Conservation (phyloP, 2,797 vertebrate genomes). For the Sarcophilus harrisii region DNA sequence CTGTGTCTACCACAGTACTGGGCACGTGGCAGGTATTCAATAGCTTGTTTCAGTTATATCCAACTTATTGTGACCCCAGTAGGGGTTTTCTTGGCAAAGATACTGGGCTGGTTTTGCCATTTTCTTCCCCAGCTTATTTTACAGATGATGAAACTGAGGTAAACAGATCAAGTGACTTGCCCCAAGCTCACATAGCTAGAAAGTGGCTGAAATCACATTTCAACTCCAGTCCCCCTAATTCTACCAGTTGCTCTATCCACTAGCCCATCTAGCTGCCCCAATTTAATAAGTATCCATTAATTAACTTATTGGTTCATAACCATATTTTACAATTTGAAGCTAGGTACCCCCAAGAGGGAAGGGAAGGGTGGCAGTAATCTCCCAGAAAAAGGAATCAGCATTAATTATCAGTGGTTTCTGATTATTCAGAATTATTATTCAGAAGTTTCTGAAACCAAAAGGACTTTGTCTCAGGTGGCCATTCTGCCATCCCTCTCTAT, state of each 20-base stretch:
- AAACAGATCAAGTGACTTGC: not conserved
- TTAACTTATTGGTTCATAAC: not conserved
- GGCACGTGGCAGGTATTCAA: accelerated
- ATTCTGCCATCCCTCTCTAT: conserved; percentile 53
- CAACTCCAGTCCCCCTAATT: not conserved
- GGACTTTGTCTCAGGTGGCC: not conserved
- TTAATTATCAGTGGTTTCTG: not conserved
- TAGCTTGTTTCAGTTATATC: not conserved
- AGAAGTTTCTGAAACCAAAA: not conserved
- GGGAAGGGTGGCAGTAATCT: not conserved
- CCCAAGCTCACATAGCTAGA: not conserved
- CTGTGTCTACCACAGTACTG: not conserved
- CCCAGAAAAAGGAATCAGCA: not conserved
- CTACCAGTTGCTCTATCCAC: not conserved
- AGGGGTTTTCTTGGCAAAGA: not conserved
- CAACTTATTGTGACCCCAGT: not conserved
- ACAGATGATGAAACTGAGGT: not conserved
- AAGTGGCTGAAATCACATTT: not conserved
- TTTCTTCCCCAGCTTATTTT: not conserved
- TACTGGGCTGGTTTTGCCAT: not conserved
- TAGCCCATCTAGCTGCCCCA: not conserved
- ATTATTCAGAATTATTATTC: too few relatives aligned
- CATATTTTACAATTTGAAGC: not conserved
- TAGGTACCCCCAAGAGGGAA: not conserved
- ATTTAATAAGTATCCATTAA: not conserved